Evolutionary conservation across 2,797 vertebrate genomes (phyloP), one percentile per base, ranked within the genome.

Genomic region (Poeciliopsis presidionis): DNA sequence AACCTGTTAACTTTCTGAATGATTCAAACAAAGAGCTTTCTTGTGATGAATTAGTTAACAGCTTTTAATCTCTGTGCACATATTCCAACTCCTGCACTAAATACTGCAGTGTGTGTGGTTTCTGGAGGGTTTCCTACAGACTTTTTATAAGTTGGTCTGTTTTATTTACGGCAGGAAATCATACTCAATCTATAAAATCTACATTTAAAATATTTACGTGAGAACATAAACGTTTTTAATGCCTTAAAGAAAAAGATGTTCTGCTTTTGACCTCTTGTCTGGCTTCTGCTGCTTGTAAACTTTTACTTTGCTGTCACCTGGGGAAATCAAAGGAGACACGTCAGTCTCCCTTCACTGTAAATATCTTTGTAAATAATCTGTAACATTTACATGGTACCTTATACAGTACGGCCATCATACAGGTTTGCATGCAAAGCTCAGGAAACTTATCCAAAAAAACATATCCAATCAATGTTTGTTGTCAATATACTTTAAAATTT

Each of bases 11-110:
- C 9, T n/a, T 57, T 59, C 28, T 59, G 55, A 59, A 59, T 30
- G n/a, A 59, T 30, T 59, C 55, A 59, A n/a, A 57, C 55, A 57
- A 30, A 59, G 55, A 59, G n/a, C 55, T 30, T 59, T 59, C 55
- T 12, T 30, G 28, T 13, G 14, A 59, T 53, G 55, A 59, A 59
- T 59, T 59, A 59, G n/a, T 30, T 59, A 59, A 59, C 28, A 59
- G 25, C 12, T 14, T 59, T 59, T 30, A 59, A 59, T 59, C 55
- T 59, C 25, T 59, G 12, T 12, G 55, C 55, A 59, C 55, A 59
- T 59, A 59, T 59, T 59, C 12, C 12, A n/a, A 30, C 55, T n/a
- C n/a, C 25, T 59, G 6, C n/a, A 30, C 55, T 59, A 53, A 25
- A 53, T 25, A 11, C 51, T 53, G 22, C 51, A 53, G 51, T 53